phyloP scores from a whole-genome alignment of 2,797 vertebrate genomes.

The Chlorospingus semifuscus region DNA sequence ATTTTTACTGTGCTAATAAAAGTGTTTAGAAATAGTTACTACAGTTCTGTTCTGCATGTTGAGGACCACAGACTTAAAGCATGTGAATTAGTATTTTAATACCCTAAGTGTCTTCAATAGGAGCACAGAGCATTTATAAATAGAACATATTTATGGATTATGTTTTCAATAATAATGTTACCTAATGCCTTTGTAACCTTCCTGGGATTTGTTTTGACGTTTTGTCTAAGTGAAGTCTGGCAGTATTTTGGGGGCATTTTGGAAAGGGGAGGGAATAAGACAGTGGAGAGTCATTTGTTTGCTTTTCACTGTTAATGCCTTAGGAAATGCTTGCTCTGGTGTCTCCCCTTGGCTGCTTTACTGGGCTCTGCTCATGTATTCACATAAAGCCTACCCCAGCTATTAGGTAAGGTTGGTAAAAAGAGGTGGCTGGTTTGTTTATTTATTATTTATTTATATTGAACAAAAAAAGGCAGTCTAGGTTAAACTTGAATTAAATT shows the following conservation, averaged over 20 bases:
- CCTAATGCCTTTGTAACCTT: background rate
- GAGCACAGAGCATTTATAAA: constrained; percentile 1
- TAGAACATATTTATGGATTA: background rate
- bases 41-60: background rate
- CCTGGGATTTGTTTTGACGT: background rate
- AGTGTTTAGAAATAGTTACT: background rate
- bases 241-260: background rate
- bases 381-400: background rate
- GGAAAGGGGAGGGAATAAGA: background rate
- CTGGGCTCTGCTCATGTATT: background rate
- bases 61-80: background rate
- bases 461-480: background rate
- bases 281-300: background rate
- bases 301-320: background rate
- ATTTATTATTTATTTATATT: background rate
- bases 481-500: background rate
- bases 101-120: background rate
- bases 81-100: background rate
- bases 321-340: background rate
- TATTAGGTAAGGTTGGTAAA: background rate
- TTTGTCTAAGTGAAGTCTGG: background rate
- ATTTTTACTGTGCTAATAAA: background rate
- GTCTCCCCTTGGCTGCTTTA: background rate
- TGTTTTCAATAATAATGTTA: constrained; percentile 12
- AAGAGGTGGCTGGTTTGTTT: accelerated